phyloP scores from a whole-genome alignment of 2,797 vertebrate species.

The Champsocephalus gunnari region DNA sequence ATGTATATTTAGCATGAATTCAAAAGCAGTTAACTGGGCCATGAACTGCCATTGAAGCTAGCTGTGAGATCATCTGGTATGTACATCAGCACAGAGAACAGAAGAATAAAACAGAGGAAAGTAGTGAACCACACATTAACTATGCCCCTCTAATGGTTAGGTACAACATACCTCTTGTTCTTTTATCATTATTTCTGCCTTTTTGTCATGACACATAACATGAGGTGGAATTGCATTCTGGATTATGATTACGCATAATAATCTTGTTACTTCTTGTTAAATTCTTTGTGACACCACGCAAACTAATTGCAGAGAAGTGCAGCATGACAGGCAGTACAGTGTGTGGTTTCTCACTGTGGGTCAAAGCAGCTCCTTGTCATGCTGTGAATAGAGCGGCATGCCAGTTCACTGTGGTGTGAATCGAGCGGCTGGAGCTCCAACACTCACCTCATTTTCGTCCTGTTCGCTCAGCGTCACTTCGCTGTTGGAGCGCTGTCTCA shows the following conservation, averaged over 20 bases:
- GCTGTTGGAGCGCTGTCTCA: slow-evolving; percentile 93
- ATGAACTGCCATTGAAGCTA: not conserved
- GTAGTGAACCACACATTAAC: not conserved
- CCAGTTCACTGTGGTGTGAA: not conserved
- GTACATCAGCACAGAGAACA: not conserved
- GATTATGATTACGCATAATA: not conserved
- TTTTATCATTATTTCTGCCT: not conserved
- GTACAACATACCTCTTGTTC: not conserved
- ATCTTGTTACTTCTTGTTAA: not conserved
- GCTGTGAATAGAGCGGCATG: not conserved
- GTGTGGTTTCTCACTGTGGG: not conserved
- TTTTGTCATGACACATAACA: not conserved
- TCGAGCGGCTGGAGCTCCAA: not conserved
- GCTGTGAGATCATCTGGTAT: not conserved
- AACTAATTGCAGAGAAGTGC: not conserved
- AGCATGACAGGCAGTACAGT: not conserved
- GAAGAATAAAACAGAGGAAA: not conserved
- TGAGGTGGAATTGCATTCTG: not conserved
- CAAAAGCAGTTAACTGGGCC: not conserved
- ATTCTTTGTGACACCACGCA: not conserved
- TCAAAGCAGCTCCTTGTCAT: not conserved
- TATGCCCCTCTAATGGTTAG: not conserved
- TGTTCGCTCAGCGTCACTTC: slow-evolving; percentile 95
- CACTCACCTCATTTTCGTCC: slow-evolving; percentile 83
- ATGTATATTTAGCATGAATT: not conserved